A percentile compares a stretch with the other conserved stretches of the same genome.
phyloP scores from a whole-genome alignment of 2,888 invertebrate species.

The Priapulus caudatus region DNA sequence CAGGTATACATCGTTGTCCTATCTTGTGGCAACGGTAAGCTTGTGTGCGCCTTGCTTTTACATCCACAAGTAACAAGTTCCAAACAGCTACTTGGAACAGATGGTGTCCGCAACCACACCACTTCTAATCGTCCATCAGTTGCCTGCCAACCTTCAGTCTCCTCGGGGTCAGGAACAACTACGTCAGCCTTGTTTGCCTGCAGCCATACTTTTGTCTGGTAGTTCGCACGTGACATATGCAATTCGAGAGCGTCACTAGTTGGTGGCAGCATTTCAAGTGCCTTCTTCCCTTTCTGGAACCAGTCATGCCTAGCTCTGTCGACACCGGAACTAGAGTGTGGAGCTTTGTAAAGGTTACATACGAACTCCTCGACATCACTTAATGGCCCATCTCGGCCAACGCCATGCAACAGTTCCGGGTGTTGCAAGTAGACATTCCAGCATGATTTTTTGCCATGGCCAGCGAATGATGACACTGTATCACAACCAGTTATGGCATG shows the following conservation, averaged over 20 bases:
- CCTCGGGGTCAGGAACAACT: slow-evolving; percentile 8
- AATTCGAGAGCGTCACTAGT: slow-evolving; percentile 15
- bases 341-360: too few relatives aligned
- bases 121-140: slow-evolving; percentile 10
- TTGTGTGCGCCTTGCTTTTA: too few relatives aligned
- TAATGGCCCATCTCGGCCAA: too few relatives aligned
- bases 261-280: slow-evolving; percentile 12
- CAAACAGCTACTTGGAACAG: slow-evolving; percentile 14
- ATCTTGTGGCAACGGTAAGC: too few relatives aligned
- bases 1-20: too few relatives aligned
- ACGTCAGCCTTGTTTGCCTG: slow-evolving; percentile 6
- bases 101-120: slow-evolving; percentile 13
- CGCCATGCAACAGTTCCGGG: too few relatives aligned
- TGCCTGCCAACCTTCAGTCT: slow-evolving; percentile 12
- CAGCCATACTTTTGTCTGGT: slow-evolving; percentile 16
- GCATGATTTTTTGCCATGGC: too few relatives aligned
- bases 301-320: slow-evolving; percentile 10
- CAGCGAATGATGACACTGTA: too few relatives aligned
- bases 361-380: too few relatives aligned
- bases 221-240: slow-evolving; percentile 12
- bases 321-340: too few relatives aligned
- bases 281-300: slow-evolving; percentile 12
- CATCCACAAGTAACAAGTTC: too few relatives aligned
- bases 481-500: slow-evolving; percentile 9
- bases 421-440: too few relatives aligned